Evolutionary conservation across 1,140 invertebrate species (phyloP), one percentile per base, ranked within the genome.

Genomic region (Heliconius nattereri): DNA sequence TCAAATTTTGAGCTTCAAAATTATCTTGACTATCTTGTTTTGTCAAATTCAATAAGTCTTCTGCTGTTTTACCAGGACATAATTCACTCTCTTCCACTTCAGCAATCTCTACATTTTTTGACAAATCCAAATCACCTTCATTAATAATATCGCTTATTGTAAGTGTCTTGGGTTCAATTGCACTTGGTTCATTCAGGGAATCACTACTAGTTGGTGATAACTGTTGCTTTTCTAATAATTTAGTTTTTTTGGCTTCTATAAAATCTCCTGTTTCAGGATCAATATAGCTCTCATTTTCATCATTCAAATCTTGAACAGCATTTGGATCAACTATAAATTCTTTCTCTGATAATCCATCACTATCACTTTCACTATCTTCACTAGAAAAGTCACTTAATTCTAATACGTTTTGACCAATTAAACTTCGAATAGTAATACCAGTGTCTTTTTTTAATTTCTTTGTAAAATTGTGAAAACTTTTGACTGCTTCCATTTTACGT

Each of bases 1-100:
- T 95, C 54, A 95, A 86, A 84, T 96, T 96, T 76, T 95, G 95
- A 60, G 95, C 94, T 85, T 95, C 95, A 89, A 89, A 94, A 73
- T 45, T 5, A 45, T 92, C 92, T 75, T 92, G 88, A 79, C 89
- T 92, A 45, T 76, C 88, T 23, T 93, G 92, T 52, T 94, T 84
- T 66, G 80, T 91, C 19, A 94, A 88, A 52, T 86, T 87, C 76
- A 94, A 87, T 45, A 93, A 84, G 8, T 94, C 93, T 71, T 91
- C 91, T 26, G 88, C 83, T n/a, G 85, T 84, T 83, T 92, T 93
- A 23, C 92, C 93, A 80, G 93, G 83, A 85, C 93, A 94, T 60
- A 95, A 78, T 54, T 95, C 93, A 88, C 92, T 88, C 75, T 88
- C 90, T 76, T 94, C 94, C 9, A 95, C 90, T 78, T 94, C 94